Evolutionary conservation across 2,113 vertebrate genomes (phyloP).

Genomic region (Etia nguti): DNA sequence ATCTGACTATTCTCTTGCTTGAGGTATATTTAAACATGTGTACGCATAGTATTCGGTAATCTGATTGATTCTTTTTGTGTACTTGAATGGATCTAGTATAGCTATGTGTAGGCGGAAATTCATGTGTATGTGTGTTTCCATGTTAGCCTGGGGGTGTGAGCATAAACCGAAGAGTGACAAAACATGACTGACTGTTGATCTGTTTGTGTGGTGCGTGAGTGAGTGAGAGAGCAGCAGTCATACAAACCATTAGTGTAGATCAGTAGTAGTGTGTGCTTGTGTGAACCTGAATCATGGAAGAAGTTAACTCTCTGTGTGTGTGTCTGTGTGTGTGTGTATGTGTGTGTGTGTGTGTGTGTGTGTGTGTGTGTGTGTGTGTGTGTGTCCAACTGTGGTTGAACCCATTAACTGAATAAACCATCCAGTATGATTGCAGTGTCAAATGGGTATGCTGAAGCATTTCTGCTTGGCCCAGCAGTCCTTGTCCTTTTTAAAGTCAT

Average conservation of each 20-base stretch:
- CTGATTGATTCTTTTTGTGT: constrained; percentile 5
- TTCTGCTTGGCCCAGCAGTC: constrained; percentile 20
- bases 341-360: background rate
- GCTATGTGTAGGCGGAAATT: background rate
- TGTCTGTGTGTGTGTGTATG: background rate
- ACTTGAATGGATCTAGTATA: background rate
- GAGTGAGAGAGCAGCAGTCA: background rate
- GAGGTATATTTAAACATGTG: background rate
- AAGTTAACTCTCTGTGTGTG: background rate
- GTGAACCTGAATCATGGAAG: background rate
- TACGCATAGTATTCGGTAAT: constrained; percentile 5
- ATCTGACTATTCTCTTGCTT: constrained; percentile 7
- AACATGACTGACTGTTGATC: constrained; percentile 11
- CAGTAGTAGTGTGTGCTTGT: background rate
- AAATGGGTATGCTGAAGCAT: constrained; percentile 22
- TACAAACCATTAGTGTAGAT: constrained; percentile 1
- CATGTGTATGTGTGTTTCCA: background rate
- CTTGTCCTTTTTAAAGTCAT: constrained; percentile 11
- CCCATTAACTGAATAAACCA: constrained; percentile 50
- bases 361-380: background rate
- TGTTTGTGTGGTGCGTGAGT: background rate
- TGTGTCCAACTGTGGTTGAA: background rate
- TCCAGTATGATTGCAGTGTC: constrained; percentile 31
- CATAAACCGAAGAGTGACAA: constrained; percentile 23
- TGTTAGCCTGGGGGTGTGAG: constrained; percentile 3